phyloP scores from a whole-genome alignment of 1,140 invertebrate species.

The Magallana ariakensis region DNA sequence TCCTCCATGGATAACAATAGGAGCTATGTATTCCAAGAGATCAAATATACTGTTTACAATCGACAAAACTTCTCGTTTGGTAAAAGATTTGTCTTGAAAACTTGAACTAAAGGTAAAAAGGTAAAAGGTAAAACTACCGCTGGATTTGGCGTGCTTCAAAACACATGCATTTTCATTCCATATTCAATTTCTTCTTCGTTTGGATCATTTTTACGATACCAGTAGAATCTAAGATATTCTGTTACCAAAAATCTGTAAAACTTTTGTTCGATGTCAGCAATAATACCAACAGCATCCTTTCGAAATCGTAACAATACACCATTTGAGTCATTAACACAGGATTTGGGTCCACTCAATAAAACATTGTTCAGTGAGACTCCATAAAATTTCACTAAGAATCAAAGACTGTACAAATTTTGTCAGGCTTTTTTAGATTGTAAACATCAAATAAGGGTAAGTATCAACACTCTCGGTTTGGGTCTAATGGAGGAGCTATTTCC shows the following conservation, averaged over 20 bases:
- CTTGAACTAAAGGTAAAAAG: conserved; percentile 41
- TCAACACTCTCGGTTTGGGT: conserved; percentile 49
- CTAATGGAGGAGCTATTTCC: conserved; percentile 47
- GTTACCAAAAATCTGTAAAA: background rate
- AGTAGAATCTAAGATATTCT: background rate
- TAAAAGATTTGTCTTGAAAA: no score
- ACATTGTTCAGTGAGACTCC: conserved; percentile 54
- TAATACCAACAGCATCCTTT: background rate
- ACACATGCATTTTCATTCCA: conserved; percentile 36
- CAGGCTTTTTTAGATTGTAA: conserved; percentile 57
- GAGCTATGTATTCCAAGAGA: conserved; percentile 61
- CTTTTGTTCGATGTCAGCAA: background rate
- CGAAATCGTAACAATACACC: conserved; percentile 55
- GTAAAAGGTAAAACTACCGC: conserved; percentile 14
- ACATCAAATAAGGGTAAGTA: conserved; percentile 59
- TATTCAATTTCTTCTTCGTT: conserved; percentile 18
- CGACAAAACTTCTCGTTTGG: conserved; percentile 57
- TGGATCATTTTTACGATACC: conserved; percentile 14
- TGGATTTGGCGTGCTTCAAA: conserved; percentile 22
- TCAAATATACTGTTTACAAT: conserved; percentile 60
- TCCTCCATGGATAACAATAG: conserved; percentile 52
- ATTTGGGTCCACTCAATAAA: conserved; percentile 52
- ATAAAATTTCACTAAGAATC: conserved; percentile 43
- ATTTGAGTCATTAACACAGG: conserved; percentile 49
- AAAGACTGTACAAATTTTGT: no score